Evolutionary conservation across 2,888 invertebrate species (phyloP).

Genomic region (Unio delphinus): DNA sequence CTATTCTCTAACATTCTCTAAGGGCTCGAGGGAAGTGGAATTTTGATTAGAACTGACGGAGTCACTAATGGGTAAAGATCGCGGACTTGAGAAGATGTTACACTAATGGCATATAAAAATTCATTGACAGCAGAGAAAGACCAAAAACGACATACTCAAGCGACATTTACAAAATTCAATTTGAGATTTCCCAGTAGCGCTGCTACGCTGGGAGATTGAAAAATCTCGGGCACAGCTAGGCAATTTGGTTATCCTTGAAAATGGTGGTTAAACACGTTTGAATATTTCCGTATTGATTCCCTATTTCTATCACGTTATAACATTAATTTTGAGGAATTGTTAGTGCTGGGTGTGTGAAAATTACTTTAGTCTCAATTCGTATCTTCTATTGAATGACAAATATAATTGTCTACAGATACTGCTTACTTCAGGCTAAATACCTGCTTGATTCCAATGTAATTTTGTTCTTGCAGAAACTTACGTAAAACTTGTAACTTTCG

Average conservation of each 20-base stretch:
- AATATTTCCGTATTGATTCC: conserved; percentile 56
- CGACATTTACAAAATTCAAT: conserved; percentile 62
- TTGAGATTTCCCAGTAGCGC: conserved; percentile 48
- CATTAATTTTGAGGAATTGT: conserved; percentile 60
- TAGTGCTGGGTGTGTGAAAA: conserved; percentile 53
- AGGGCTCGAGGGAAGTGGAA: conserved; percentile 20
- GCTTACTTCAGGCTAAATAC: not conserved
- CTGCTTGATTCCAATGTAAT: not conserved
- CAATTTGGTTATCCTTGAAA: conserved; percentile 51
- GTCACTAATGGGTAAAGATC: conserved; percentile 56
- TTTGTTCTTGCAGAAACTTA: not conserved
- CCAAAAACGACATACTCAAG: conserved; percentile 41
- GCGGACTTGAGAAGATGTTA: conserved; percentile 26
- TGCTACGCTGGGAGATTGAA: conserved; percentile 30
- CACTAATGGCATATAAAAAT: conserved; percentile 47
- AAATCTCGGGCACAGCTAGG: conserved; percentile 36
- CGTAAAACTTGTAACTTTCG: not conserved
- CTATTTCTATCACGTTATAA: conserved; percentile 52
- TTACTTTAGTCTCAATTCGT: conserved; percentile 61
- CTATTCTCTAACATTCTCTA: conserved; percentile 12
- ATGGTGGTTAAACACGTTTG: conserved; percentile 59
- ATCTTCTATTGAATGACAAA: conserved; percentile 38
- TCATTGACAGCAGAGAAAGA: conserved; percentile 35
- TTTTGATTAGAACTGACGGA: conserved; percentile 58
- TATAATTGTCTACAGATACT: conserved; percentile 30